Evolutionary conservation across 2,888 invertebrate genomes (phyloP), one percentile per base, ranked within the genome.

Genomic region (Miltochrista miniata): DNA sequence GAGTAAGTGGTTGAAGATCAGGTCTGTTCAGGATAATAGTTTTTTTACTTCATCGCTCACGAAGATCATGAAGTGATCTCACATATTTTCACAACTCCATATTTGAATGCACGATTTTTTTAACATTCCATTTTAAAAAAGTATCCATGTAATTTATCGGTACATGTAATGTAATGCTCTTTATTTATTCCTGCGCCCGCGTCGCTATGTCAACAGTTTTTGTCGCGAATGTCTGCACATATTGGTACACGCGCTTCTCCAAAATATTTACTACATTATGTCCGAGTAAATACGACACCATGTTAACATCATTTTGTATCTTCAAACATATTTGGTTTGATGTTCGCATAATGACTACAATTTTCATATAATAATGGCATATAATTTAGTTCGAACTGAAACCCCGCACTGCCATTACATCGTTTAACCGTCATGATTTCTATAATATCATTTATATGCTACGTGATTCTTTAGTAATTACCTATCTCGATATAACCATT

Each of bases 371-470:
- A 49, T 56, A 60, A 59, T 61, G 43, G 35, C 12, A 45, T 29
- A 44, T 30, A 57, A 59, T 71, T 65, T 59, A 56, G 69, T 60
- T 48, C 45, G 40, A 55, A 54, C 55, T 45, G 47, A 60, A 52
- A 59, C 62, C 42, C 54, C 56, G 49, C 60, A 48, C 54, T 48
- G 43, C 55, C 50, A 64, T 70, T 57, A 67, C 41, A 36, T 59
- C 54, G 55, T 59, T 70, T 63, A 63, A 65, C 62, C 59, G 53
- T 59, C 60, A 63, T 74, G 64, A 66, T 76, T 73, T 70, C 61
- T 65, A 70, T 66, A 62, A 70, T 69, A 76, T 75, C 64, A 64
- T 62, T 54, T 64, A 61, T 68, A 64, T 61, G 67, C 57, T 68
- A 67, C 64, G 64, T 65, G 68, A 64, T 72, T 69, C 70, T 63